Conservation (phyloP, 1,140 invertebrate genomes). For the Pantala flavescens region DNA sequence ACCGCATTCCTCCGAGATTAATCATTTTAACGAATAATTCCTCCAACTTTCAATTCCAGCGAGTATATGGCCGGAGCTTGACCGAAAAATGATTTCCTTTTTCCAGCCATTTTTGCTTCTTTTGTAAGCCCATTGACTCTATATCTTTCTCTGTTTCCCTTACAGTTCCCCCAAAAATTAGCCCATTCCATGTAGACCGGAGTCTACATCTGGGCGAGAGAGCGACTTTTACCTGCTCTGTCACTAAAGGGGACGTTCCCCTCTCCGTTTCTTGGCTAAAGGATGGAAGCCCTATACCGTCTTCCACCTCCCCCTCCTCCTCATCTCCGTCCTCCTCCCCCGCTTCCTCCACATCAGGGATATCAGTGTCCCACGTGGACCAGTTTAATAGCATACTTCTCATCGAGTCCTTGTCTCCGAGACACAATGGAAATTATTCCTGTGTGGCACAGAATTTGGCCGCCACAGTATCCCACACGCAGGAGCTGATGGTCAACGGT, state of each 20-base stretch:
- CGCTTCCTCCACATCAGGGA: slow-evolving; percentile 37
- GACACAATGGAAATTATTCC: slow-evolving; percentile 67
- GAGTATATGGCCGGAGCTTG: too few relatives aligned
- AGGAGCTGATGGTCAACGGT: slow-evolving; percentile 70
- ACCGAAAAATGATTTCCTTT: not conserved
- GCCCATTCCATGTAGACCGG: slow-evolving; percentile 60
- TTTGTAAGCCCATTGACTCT: not conserved
- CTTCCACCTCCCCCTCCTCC: slow-evolving; percentile 4
- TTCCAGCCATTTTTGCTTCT: not conserved
- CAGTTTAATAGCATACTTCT: slow-evolving; percentile 67
- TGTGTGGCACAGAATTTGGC: slow-evolving; percentile 61
- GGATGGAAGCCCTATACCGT: slow-evolving; percentile 53
- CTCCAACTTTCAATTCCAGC: too few relatives aligned
- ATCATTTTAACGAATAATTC: not conserved
- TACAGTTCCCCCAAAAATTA: slow-evolving; percentile 72
- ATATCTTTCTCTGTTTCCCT: slow-evolving; percentile 11
- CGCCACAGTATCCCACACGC: slow-evolving; percentile 59
- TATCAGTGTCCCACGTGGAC: slow-evolving; percentile 59
- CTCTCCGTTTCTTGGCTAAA: slow-evolving; percentile 67
- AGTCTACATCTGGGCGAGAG: slow-evolving; percentile 65
- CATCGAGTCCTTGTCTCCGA: slow-evolving; percentile 62
- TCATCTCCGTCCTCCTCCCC: slow-evolving; percentile 24
- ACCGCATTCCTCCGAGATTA: not conserved
- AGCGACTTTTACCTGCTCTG: slow-evolving; percentile 62
- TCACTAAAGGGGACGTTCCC: slow-evolving; percentile 66